Conservation (phyloP, 1,140 invertebrate genomes). For the Rhyzopertha dominica region DNA sequence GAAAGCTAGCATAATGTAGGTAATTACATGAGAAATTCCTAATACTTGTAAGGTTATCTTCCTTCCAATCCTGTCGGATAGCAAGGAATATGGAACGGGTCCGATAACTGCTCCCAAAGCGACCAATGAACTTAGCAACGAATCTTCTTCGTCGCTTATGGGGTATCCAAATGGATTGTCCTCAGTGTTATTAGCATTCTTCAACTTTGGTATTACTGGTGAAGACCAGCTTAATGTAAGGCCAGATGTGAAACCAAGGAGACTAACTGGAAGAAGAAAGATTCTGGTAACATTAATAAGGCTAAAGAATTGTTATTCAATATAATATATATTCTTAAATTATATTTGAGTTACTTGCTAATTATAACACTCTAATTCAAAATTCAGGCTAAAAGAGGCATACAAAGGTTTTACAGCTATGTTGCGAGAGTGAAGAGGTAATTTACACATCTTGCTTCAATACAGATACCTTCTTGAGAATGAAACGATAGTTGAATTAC, state of each 20-base stretch:
- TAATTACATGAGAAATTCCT: conserved; percentile 39
- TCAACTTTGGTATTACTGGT: conserved; percentile 55
- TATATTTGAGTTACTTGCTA: too few relatives aligned
- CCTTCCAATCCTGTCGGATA: conserved; percentile 42
- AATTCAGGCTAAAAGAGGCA: too few relatives aligned
- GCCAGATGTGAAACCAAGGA: conserved; percentile 58
- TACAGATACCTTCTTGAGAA: too few relatives aligned
- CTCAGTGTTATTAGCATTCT: conserved; percentile 5
- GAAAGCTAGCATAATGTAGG: conserved; percentile 41
- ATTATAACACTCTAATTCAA: too few relatives aligned
- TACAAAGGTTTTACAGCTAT: too few relatives aligned
- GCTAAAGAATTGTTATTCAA: too few relatives aligned
- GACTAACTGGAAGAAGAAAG: conserved; percentile 60
- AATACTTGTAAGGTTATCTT: conserved; percentile 41
- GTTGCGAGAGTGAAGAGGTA: too few relatives aligned
- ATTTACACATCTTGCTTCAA: too few relatives aligned
- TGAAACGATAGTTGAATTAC: too few relatives aligned
- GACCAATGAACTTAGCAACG: conserved; percentile 77
- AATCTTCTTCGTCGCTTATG: conserved; percentile 50
- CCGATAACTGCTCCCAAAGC: conserved; percentile 69
- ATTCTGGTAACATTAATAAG: too few relatives aligned
- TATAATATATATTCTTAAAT: too few relatives aligned
- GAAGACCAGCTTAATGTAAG: conserved; percentile 68
- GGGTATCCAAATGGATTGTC: conserved; percentile 33
- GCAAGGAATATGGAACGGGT: conserved; percentile 37